These are phyloP conservation scores for Lophius piscatorius DNA, from an alignment of 2,113 vertebrate genomes.

Conservation along the genomic window DNA sequence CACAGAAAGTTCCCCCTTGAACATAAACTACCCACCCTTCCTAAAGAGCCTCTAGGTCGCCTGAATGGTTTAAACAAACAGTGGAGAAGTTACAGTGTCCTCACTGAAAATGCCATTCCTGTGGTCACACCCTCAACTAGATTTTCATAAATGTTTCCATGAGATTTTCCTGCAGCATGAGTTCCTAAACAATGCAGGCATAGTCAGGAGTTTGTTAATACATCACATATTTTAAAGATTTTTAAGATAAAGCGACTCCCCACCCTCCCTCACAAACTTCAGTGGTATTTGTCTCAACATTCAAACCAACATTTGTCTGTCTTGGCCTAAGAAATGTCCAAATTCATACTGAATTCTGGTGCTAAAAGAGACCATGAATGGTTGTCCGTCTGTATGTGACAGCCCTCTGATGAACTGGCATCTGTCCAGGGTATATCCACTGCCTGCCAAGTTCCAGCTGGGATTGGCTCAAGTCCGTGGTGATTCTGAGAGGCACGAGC, in stretches of 20 bases:
- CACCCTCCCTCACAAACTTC: background rate
- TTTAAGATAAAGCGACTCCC: too few species aligned
- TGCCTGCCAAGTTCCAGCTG: too few species aligned
- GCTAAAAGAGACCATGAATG: too few species aligned
- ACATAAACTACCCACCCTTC: constrained; percentile 59
- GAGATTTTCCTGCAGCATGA: background rate
- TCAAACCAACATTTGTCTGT: constrained; percentile 3
- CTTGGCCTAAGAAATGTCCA: background rate
- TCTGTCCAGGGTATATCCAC: too few species aligned
- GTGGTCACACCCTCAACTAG: background rate
- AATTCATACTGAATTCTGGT: background rate
- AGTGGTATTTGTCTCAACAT: background rate
- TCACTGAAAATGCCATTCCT: background rate
- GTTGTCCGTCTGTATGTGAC: too few species aligned
- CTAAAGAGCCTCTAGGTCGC: constrained; percentile 43
- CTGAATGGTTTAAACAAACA: constrained; percentile 38
- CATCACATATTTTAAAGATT: too few species aligned
- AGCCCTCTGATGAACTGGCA: too few species aligned
- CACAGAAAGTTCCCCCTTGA: constrained; percentile 54
- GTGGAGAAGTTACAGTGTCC: background rate
- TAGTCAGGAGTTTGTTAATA: background rate
- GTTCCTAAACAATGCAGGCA: background rate
- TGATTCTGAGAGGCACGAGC: too few species aligned
- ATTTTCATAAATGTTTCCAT: background rate
- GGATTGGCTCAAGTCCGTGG: too few species aligned